A percentile compares a stretch with the other conserved stretches of the same genome.
phyloP scores from a whole-genome alignment of 2,113 vertebrate genomes.

The Phyllostomus discolor region DNA sequence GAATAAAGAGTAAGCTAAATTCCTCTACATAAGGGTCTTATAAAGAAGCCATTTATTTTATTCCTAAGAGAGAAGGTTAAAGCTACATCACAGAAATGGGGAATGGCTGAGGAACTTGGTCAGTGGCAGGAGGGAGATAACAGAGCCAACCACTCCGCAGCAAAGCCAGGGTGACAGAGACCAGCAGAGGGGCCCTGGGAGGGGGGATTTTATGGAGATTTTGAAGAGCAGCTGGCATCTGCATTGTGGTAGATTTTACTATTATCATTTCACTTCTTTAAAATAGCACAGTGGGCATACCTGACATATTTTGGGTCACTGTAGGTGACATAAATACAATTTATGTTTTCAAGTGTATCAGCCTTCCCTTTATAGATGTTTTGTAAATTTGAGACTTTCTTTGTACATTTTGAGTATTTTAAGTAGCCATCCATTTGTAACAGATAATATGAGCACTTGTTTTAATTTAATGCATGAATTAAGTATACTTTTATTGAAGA shows the following conservation, averaged over 20 bases:
- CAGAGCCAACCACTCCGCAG: not conserved
- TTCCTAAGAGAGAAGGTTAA: not conserved
- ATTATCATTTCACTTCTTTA: constrained; percentile 38
- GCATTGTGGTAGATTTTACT: not conserved
- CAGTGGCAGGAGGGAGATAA: not conserved
- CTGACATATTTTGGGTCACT: constrained; percentile 35
- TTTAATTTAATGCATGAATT: constrained; percentile 59
- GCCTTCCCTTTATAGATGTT: constrained; percentile 24
- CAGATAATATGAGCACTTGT: constrained; percentile 41
- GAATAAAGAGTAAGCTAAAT: not conserved
- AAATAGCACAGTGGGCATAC: not conserved
- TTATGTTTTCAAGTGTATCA: not conserved
- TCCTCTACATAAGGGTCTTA: not conserved
- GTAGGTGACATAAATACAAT: constrained; percentile 46
- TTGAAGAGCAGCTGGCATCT: not conserved
- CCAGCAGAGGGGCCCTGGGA: not conserved
- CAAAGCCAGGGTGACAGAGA: not conserved
- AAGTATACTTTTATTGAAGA: constrained; percentile 26
- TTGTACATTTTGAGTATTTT: constrained; percentile 41
- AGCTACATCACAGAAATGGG: not conserved
- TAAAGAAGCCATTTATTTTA: not conserved
- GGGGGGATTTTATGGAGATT: not conserved
- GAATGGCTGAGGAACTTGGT: not conserved
- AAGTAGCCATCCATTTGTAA: constrained; percentile 52
- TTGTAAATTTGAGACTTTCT: constrained; percentile 40